Conservation (phyloP, 2,113 vertebrate species). For the Chloropsis hardwickii region DNA sequence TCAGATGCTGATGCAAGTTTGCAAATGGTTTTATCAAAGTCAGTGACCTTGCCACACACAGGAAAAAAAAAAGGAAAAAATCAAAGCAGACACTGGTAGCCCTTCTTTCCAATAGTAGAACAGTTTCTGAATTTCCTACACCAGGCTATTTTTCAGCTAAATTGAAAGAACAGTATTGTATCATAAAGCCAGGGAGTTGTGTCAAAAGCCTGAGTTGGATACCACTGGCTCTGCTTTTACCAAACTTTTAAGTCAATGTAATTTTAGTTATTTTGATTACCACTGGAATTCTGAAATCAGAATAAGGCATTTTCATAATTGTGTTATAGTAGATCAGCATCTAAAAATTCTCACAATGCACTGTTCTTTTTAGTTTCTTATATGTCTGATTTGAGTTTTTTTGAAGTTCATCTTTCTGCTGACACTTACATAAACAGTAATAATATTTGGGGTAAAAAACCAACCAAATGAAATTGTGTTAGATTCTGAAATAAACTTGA, state of each 20-base stretch:
- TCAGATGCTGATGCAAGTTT: not conserved
- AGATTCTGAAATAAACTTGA: not conserved
- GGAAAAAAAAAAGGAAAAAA: not conserved
- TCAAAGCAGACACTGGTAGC: not conserved
- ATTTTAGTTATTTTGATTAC: not conserved
- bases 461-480: not conserved
- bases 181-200: not conserved
- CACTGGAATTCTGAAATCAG: not conserved
- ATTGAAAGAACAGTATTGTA: not conserved
- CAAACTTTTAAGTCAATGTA: not conserved
- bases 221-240: not conserved
- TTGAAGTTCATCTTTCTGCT: not conserved
- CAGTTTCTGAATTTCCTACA: not conserved
- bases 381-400: not conserved
- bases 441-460: not conserved
- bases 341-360: not conserved
- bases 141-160: not conserved
- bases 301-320: not conserved
- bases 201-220: not conserved
- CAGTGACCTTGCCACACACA: not conserved
- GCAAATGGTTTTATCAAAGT: constrained; percentile 16
- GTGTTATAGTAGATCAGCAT: not conserved
- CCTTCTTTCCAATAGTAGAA: not conserved
- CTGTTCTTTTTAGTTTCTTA: not conserved
- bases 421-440: not conserved